Evolutionary conservation across 2,888 invertebrate genomes (phyloP).

Genomic region (Volucella inanis): DNA sequence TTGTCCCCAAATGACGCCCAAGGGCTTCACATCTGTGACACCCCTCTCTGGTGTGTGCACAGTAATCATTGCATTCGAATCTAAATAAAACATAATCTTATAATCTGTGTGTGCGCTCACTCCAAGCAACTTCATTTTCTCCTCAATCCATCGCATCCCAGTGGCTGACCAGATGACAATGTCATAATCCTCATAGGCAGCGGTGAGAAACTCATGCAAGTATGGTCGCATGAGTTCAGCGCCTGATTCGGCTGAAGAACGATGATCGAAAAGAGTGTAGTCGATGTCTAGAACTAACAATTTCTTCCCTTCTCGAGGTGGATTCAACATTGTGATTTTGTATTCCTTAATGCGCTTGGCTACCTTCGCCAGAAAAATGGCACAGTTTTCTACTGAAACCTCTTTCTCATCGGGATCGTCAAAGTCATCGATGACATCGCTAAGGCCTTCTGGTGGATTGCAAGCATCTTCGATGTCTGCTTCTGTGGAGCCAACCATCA

Average conservation of each 20-base stretch:
- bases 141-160: slow-evolving; percentile 99
- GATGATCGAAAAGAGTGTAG: slow-evolving; percentile 97
- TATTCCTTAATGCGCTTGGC: slow-evolving; percentile 93
- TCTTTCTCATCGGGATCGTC: slow-evolving; percentile 94
- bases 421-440: slow-evolving; percentile 95
- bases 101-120: slow-evolving; percentile 92
- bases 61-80: slow-evolving; percentile 97
- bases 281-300: slow-evolving; percentile 97
- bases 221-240: slow-evolving; percentile 96
- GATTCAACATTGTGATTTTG: slow-evolving; percentile 91
- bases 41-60: slow-evolving; percentile 95
- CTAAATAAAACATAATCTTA: slow-evolving; percentile 96
- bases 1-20: slow-evolving; percentile 98
- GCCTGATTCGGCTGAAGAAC: slow-evolving; percentile 94
- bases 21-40: slow-evolving; percentile 96
- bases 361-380: slow-evolving; percentile 90
- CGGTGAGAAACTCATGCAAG: slow-evolving; percentile 95
- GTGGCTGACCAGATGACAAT: slow-evolving; percentile 99
- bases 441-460: slow-evolving; percentile 89
- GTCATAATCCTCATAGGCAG: slow-evolving; percentile 95
- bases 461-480: slow-evolving; percentile 94
- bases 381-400: slow-evolving; percentile 81
- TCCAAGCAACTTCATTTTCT: slow-evolving; percentile 96
- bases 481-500: slow-evolving; percentile 98
- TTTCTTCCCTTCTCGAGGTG: slow-evolving; percentile 93